These are phyloP conservation scores for Poecile atricapillus DNA, from an alignment of 2,113 vertebrate genomes.

Conservation along the genomic window DNA sequence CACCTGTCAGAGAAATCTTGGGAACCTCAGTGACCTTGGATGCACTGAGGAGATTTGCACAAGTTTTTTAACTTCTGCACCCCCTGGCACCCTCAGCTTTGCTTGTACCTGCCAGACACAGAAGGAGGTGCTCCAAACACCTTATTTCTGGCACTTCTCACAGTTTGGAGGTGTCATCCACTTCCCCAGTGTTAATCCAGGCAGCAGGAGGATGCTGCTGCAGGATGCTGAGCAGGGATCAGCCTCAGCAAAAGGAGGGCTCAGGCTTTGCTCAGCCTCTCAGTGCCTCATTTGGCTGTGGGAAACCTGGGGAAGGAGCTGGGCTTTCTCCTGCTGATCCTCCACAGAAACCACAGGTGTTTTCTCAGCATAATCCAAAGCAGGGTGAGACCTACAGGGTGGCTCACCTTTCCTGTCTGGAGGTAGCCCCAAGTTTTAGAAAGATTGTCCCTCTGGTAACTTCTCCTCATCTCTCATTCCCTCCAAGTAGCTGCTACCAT, in stretches of 20 bases:
- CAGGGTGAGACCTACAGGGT: not conserved
- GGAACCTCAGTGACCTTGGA: not conserved
- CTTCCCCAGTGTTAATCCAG: not conserved
- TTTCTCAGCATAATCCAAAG: not conserved
- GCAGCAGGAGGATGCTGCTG: not conserved
- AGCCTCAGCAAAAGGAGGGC: not conserved
- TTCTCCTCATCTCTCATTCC: not conserved
- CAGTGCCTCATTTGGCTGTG: not conserved
- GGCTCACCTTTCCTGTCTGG: not conserved
- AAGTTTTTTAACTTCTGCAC: not conserved
- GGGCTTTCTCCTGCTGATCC: not conserved
- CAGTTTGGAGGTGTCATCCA: not conserved
- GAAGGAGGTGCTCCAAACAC: not conserved
- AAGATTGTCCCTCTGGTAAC: not conserved
- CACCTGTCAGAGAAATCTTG: not conserved
- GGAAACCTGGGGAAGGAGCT: not conserved
- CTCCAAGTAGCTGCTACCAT: not conserved
- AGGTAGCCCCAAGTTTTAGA: not conserved
- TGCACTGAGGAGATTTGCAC: not conserved
- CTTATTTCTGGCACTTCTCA: not conserved
- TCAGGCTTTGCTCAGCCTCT: not conserved
- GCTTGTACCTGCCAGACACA: not conserved
- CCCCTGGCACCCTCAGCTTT: not conserved
- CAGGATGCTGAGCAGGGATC: not conserved
- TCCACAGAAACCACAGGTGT: not conserved